Evolutionary conservation across 2,888 invertebrate genomes (phyloP), one percentile per base, ranked within the genome.

Genomic region (Chromoteleia sp.): DNA sequence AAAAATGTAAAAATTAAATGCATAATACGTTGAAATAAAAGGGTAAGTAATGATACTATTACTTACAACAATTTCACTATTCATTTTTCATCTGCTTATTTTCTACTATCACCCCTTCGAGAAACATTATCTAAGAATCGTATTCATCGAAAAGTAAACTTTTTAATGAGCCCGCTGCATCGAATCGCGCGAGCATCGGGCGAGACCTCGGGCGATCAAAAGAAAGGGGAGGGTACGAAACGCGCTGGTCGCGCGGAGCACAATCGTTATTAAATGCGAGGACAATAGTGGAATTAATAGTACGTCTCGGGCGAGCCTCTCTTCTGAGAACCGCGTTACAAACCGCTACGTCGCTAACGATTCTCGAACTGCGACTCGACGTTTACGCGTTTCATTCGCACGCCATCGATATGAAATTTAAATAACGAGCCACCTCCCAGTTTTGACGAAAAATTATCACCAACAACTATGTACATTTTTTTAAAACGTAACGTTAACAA

Each of bases 201-300:
- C 48, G 67, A 43, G 43, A 54, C 39, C 45, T 43, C 30, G 10
- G 15, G 29, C 17, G 12, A 14, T 36, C 67, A 4, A 41, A 52
- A 45, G 50, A 50, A 56, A 48, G 63, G 14, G 59, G 78, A 67
- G 39, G 63, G 36, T 6, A 30, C 15, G 50, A 14, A 48, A 39
- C 7, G 59, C 75, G 52, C 43, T 33, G 59, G 29, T 45, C 50
- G 73, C 61, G 68, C 71, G 39, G 21, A 33, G 36, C 19, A 39
- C 71, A 56, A 76, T 56, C 71, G 73, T 81, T 83, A 86, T 84
- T 85, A 86, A 85, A 82, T 61, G 70, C 84, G 84, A 85, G 86
- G 84, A 82, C 85, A 84, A 85, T 84, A 74, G 79, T 52, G 50
- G 67, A 76, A 67, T 76, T 76, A 76, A 76, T 76, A 76, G 67